Base-by-base conservation (phyloP, 2,797 vertebrate genomes). In the Danio tinwini region DNA sequence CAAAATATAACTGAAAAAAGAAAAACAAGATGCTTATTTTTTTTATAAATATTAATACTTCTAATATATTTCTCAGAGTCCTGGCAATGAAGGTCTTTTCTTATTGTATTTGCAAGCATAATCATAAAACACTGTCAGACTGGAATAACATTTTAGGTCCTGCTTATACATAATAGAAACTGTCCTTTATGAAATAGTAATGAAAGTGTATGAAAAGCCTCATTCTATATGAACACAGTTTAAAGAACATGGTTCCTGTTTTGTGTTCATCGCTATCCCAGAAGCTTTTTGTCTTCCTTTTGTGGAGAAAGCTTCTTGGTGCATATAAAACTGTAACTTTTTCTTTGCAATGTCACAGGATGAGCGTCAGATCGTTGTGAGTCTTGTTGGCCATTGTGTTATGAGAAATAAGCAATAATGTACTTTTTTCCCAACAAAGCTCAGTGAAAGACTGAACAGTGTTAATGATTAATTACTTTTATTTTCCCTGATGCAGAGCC, bases 161-260 rank as follows among this genome's bases (percentile, higher is more conserved):
- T 21, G 42, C 14, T 63, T 8, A 78, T 76, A 45, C 19, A 78
- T 78, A 42, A 78, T 70, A 45, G 14, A 71, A 45, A 29, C 14
- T 12, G 19, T 63, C 13, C 37, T 44, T 52, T 14, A 62, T 63
- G 42, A 79, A 83, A 70, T 49, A 69, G 55, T 50, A 70, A 74
- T 79, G 71, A 70, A 80, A 67, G 40, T 29, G 42, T 47, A 80
- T 21, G 14, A 47, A 73, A 55, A 16, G 16, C 61, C 29, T 45
- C 11, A 39, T 49, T 70, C 49, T 56, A 29, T 42, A 71, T 40
- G 13, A 29, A 50, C n/a, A 11, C n/a, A 64, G 67, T 21, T 29
- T 29, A 61, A 61, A 16, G 42, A 13, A 55, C 13, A 49, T 50
- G 44, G 13, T 13, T 39, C 17, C 50, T 42, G 4, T 19, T 55